Base-by-base conservation (phyloP, 2,797 vertebrate genomes). In the Siniperca scherzeri region DNA sequence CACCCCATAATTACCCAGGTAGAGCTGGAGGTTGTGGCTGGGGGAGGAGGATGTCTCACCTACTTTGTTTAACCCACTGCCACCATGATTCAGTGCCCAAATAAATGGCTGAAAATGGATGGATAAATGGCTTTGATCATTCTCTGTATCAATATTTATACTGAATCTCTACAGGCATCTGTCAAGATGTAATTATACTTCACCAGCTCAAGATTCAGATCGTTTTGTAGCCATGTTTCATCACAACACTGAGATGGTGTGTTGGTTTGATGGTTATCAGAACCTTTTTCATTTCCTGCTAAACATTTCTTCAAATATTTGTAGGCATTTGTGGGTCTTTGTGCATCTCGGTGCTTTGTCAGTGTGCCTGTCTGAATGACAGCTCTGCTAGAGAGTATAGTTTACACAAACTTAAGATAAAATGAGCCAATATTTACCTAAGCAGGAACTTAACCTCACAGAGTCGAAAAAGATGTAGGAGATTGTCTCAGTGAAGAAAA, bases 241-340 rank as follows among this genome's bases (percentile, higher is more conserved):
- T 85, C 68, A 61, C 22, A 78, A 78, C 73, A 40, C 84, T 7
- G 65, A 60, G 81, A 64, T 7, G 61, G 38, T 42, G 70, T 65
- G 46, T 65, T 67, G 72, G 70, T 61, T 74, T n/a, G 89, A 93
- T 91, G 75, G 83, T 89, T 91, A 90, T 91, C 91, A 2, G 68
- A 48, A 44, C 61, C 70, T 46, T 84, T 92, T 91, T 92, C 73
- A 93, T 94, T 93, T 94, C 89, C 93, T 92, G 88, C 36, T 21
- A 44, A 78, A 74, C 64, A 27, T 53, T 69, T 66, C 61, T 67
- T 50, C 74, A 56, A 67, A 78, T 76, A 81, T 85, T 83, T 85
- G 61, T 74, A 44, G 77, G 25, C 50, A 70, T 74, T 80, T 80
- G 56, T 79, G 71, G 70, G 71, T 78, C 9, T 80, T 55, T 64